Evolutionary conservation across 2,888 invertebrate genomes (phyloP), one percentile per base, ranked within the genome.

Genomic region (Cepaea hortensis): DNA sequence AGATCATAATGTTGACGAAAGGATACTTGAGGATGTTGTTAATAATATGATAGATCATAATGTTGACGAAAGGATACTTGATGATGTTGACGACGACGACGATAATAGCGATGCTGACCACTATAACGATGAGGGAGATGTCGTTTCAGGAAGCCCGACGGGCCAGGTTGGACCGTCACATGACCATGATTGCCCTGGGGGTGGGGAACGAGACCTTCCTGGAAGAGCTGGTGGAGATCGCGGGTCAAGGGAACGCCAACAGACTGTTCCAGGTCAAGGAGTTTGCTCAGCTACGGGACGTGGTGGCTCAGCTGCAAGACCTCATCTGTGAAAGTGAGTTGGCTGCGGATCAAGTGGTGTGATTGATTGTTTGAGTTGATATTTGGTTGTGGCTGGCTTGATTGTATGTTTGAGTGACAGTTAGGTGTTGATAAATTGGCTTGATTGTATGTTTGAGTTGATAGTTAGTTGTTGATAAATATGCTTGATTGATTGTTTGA

Each of bases 181-280:
- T 91, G n/a, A 88, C 88, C 13, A 90, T 92, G 84, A 90, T 92
- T 48, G 90, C 92, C 48, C 90, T 92, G 0, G 92, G 91, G 20
- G 90, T 92, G 7, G 92, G 91, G 3, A 89, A 90, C 55, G 90
- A 91, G 70, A 90, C 91, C 20, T 92, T 91, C 81, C 88, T 84
- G 48, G 91, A 91, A 68, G 92, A 92, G 82, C 88, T 92, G 61
- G 72, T 89, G 77, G 90, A 91, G 81, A 91, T 92, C 18, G 91
- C 91, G 11, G 90, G 90, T 18, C 85, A 85, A 0, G 86, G 83
- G 62, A 62, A 79, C 70, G 35, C 80, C 20, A 79, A 84, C 65
- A 73, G 87, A 11, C 87, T 89, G 15, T 88, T 88, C 83, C 81
- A 80, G 35, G 90, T 90, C 46, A 68, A 68, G 46, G 82, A 87